Evolutionary conservation across 2,888 invertebrate species (phyloP).

Genomic region (Thymelicus sylvestris): DNA sequence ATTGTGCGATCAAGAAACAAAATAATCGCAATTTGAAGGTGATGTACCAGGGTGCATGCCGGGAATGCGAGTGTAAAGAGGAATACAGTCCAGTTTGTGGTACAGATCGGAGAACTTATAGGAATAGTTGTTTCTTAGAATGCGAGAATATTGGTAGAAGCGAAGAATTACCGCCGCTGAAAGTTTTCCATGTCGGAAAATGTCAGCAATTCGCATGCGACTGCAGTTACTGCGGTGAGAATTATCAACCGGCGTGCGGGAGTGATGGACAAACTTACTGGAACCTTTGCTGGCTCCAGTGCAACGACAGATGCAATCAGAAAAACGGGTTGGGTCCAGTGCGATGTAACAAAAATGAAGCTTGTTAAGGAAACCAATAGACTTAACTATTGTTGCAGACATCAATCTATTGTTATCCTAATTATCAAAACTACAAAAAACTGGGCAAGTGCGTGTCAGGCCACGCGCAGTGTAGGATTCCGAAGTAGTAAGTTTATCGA

Average conservation of each 20-base stretch:
- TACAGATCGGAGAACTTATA: slow-evolving; percentile 50
- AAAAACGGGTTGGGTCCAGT: slow-evolving; percentile 20
- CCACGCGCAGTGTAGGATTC: no score
- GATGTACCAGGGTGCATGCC: slow-evolving; percentile 48
- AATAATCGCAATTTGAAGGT: slow-evolving; percentile 40
- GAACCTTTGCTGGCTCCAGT: slow-evolving; percentile 52
- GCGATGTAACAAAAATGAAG: slow-evolving; percentile 31
- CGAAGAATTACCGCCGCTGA: slow-evolving; percentile 31
- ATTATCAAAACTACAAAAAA: no score
- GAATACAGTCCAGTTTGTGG: slow-evolving; percentile 53
- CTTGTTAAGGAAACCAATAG: slow-evolving; percentile 39
- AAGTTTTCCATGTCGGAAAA: slow-evolving; percentile 41
- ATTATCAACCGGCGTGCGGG: slow-evolving; percentile 51
- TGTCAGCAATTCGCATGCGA: slow-evolving; percentile 43
- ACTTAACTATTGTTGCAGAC: background rate
- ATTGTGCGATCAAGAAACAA: slow-evolving; percentile 46
- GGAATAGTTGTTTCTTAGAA: slow-evolving; percentile 49
- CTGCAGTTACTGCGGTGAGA: slow-evolving; percentile 43
- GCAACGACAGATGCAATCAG: slow-evolving; percentile 46
- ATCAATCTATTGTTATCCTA: no score
- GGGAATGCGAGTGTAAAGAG: slow-evolving; percentile 47
- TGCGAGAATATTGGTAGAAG: slow-evolving; percentile 48
- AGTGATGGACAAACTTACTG: slow-evolving; percentile 49
- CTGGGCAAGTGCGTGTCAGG: no score
- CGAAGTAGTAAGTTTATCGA: no score